Conservation (phyloP, 2,888 invertebrate genomes). For the Laothoe populi region DNA sequence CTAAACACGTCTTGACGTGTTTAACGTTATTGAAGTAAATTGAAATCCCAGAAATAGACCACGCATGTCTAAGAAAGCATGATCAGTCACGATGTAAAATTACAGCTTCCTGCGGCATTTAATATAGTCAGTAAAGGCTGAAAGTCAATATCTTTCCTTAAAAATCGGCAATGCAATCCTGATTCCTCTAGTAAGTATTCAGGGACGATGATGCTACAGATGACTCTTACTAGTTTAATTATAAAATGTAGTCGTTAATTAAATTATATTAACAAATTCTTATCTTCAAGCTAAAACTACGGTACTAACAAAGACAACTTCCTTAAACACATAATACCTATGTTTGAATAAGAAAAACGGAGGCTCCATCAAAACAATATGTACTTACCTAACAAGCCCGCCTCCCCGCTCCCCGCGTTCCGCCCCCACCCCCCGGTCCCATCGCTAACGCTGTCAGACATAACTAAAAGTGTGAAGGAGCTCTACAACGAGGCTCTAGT, state of each 20-base stretch:
- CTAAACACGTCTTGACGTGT: too few species aligned
- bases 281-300: not conserved
- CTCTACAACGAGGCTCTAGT: conserved; percentile 51
- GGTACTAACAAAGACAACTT: not conserved
- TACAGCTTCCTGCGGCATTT: too few species aligned
- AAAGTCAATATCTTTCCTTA: too few species aligned
- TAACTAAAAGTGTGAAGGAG: conserved; percentile 63
- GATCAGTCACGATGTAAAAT: too few species aligned
- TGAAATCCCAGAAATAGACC: too few species aligned
- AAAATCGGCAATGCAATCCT: too few species aligned
- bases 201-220: too few species aligned
- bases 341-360: conserved; percentile 25
- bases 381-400: conserved; percentile 31
- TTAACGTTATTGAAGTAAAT: too few species aligned
- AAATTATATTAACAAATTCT: not conserved
- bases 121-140: too few species aligned
- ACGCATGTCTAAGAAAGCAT: too few species aligned
- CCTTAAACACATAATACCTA: conserved; percentile 22
- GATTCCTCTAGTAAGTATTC: too few species aligned
- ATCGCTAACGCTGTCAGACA: conserved; percentile 52
- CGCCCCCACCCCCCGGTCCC: conserved; percentile 32
- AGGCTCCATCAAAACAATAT: conserved; percentile 36
- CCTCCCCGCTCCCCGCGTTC: not conserved
- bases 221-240: too few species aligned
- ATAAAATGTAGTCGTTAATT: not conserved